A percentile compares a stretch with the other conserved stretches of the same genome.
Evolutionary conservation across 2,797 vertebrate species (phyloP).

Genomic region (Serranus cabrilla): DNA sequence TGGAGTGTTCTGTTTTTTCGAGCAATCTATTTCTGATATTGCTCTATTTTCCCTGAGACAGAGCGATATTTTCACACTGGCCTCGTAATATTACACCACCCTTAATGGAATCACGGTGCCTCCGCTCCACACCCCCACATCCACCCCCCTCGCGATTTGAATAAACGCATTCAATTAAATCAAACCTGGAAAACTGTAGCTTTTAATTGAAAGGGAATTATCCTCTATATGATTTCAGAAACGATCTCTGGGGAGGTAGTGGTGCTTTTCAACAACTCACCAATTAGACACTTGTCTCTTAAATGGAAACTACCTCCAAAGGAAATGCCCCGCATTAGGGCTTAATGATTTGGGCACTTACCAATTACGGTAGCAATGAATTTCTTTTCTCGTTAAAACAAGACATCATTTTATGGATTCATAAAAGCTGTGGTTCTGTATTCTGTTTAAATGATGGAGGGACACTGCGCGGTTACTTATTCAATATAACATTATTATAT

Average conservation of each 20-base stretch:
- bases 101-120: constrained; percentile 77
- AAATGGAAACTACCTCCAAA: constrained; percentile 83
- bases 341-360: constrained; percentile 85
- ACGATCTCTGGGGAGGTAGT: constrained; percentile 80
- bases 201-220: constrained; percentile 87
- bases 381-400: constrained; percentile 84
- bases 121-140: constrained; percentile 29
- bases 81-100: constrained; percentile 76
- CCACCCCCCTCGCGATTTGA: constrained; percentile 66
- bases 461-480: constrained; percentile 5
- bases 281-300: constrained; percentile 87
- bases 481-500: constrained; percentile 29
- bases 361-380: constrained; percentile 81
- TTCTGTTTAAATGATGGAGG: constrained; percentile 22
- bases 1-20: constrained; percentile 74
- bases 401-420: constrained; percentile 83
- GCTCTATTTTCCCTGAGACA: constrained; percentile 78
- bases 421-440: constrained; percentile 72
- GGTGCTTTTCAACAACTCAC: constrained; percentile 84
- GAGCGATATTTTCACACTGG: constrained; percentile 72
- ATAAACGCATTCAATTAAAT: constrained; percentile 84
- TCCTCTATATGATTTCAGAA: constrained; percentile 84
- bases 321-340: constrained; percentile 83
- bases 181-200: constrained; percentile 83
- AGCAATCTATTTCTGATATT: constrained; percentile 82